A percentile compares a stretch with the other conserved stretches of the same genome.
These are phyloP conservation scores for Melanostoma scalare DNA, from an alignment of 2,888 invertebrate species.

Conservation along the genomic window DNA sequence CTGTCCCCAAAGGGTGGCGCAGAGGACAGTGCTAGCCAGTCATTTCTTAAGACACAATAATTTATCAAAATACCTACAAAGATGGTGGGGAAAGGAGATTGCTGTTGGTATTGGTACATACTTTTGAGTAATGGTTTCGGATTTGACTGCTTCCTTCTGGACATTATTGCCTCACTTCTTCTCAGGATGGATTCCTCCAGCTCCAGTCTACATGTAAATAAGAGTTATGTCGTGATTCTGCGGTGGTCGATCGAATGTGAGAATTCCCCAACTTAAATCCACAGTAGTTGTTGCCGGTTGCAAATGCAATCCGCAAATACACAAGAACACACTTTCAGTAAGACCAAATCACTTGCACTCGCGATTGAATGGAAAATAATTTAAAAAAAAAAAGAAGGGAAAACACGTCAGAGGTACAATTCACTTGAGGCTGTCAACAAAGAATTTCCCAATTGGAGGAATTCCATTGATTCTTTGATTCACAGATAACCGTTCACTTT, in stretches of 20 bases:
- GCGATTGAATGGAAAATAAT: neutral
- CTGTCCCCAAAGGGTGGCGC: neutral
- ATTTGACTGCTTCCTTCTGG: slow-evolving; percentile 97
- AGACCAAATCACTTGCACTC: neutral
- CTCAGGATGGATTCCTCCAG: slow-evolving; percentile 74
- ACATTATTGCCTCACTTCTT: slow-evolving; percentile 84
- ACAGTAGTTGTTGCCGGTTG: slow-evolving; percentile 55
- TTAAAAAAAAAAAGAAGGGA: neutral
- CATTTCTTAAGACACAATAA: too few species aligned
- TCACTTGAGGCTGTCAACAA: slow-evolving; percentile 4
- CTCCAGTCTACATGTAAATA: slow-evolving; percentile 74
- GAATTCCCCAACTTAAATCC: slow-evolving; percentile 51
- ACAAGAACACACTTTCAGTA: slow-evolving; percentile 17
- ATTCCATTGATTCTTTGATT: slow-evolving; percentile 12
- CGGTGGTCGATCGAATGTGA: slow-evolving; percentile 30
- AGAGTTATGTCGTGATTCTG: slow-evolving; percentile 51
- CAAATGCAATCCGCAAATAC: neutral
- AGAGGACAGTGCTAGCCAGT: too few species aligned
- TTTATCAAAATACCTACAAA: neutral
- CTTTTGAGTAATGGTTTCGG: slow-evolving; percentile 96
- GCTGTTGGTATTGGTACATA: slow-evolving; percentile 83
- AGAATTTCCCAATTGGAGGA: slow-evolving; percentile 29
- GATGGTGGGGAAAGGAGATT: neutral
- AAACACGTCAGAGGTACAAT: neutral
- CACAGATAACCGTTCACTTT: neutral